Percentiles rank a stretch among this genome's conserved stretches.
Conservation (phyloP, 2,888 invertebrate genomes). For the Idaea biselata region DNA sequence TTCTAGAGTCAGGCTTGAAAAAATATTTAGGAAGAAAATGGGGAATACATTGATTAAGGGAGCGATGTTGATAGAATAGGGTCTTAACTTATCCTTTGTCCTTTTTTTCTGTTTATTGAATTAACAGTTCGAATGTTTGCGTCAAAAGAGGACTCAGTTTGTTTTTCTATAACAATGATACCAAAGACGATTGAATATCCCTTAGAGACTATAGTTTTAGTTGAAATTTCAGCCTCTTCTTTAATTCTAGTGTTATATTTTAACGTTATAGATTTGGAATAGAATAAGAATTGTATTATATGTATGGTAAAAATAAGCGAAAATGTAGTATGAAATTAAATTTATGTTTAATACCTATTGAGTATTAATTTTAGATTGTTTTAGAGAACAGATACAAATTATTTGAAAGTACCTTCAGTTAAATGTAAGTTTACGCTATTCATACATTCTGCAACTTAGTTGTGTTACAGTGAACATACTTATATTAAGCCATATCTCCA, state of each 20-base stretch:
- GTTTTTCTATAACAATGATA: constrained; percentile 74
- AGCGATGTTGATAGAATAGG: background rate
- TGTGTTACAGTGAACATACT: constrained; percentile 57
- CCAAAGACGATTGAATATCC: constrained; percentile 80
- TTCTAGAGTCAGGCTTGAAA: no score
- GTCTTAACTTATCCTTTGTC: constrained; percentile 6
- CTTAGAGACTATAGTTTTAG: constrained; percentile 61
- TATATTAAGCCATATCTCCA: constrained; percentile 63
- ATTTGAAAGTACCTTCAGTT: constrained; percentile 30
- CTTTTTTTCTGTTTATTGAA: background rate
- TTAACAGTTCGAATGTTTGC: constrained; percentile 36
- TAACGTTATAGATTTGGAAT: constrained; percentile 69
- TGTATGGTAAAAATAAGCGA: constrained; percentile 54
- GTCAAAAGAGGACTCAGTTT: constrained; percentile 53
- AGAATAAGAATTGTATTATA: constrained; percentile 74
- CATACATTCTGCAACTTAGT: constrained; percentile 56
- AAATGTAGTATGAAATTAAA: constrained; percentile 59
- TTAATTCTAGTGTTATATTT: constrained; percentile 62
- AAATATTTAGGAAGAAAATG: no score
- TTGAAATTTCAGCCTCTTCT: constrained; percentile 46
- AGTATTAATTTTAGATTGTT: constrained; percentile 58
- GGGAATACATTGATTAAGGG: no score
- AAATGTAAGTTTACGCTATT: constrained; percentile 35
- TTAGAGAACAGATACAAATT: constrained; percentile 19
- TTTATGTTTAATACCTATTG: constrained; percentile 73